phyloP scores from a whole-genome alignment of 2,888 invertebrate genomes.

The Altica lythri region DNA sequence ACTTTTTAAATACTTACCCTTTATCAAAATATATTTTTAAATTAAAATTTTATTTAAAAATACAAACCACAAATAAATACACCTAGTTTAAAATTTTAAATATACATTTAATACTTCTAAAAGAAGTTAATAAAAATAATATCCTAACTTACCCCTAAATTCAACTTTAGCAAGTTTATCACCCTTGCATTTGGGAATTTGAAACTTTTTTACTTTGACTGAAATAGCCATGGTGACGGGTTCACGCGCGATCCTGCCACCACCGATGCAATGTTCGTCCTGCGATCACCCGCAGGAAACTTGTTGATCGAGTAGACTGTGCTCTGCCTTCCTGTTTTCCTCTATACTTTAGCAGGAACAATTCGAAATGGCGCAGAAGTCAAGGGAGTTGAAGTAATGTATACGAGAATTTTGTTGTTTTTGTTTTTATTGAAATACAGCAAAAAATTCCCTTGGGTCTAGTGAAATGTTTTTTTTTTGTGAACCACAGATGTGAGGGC shows the following conservation, averaged over 20 bases:
- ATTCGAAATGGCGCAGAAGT: conserved; percentile 32
- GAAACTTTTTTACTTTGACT: conserved; percentile 70
- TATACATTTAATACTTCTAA: not conserved
- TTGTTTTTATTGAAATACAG: not conserved
- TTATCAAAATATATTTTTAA: too few relatives aligned
- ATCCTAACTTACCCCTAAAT: conserved; percentile 82
- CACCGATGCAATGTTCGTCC: conserved; percentile 29
- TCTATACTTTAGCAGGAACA: conserved; percentile 1
- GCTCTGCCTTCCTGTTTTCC: conserved; percentile 3
- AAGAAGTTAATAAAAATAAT: conserved; percentile 34
- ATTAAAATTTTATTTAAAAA: too few relatives aligned
- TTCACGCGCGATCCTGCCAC: conserved; percentile 37
- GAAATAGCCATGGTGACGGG: conserved; percentile 66
- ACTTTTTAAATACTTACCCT: too few relatives aligned
- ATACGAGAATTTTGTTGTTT: not conserved
- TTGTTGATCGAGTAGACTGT: conserved; percentile 48
- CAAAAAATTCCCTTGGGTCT: not conserved
- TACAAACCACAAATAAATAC: too few relatives aligned
- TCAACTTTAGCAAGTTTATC: conserved; percentile 71
- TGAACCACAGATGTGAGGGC: too few relatives aligned
- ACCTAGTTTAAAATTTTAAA: too few relatives aligned
- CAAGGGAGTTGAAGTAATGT: not conserved
- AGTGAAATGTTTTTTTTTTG: not conserved
- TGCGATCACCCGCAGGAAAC: conserved; percentile 40
- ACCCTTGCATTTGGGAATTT: conserved; percentile 69